A percentile compares a stretch with the other conserved stretches of the same genome.
These are phyloP conservation scores for Luperina testacea DNA, from an alignment of 2,888 invertebrate genomes.

Conservation along the genomic window DNA sequence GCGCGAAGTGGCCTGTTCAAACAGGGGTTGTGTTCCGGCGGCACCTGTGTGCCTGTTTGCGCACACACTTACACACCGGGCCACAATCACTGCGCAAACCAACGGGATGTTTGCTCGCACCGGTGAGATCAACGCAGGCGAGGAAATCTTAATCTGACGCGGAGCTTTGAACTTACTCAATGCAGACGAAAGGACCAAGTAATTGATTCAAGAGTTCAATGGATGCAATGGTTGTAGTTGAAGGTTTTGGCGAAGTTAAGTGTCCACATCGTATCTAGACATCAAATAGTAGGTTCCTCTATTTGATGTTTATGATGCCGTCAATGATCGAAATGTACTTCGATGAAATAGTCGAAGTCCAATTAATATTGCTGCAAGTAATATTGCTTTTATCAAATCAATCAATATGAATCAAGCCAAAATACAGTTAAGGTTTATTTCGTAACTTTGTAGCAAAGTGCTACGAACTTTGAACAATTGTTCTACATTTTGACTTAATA, in stretches of 20 bases:
- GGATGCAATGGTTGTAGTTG: constrained; percentile 3
- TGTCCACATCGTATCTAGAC: not conserved
- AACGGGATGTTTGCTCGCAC: constrained; percentile 79
- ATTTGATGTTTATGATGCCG: too few species aligned
- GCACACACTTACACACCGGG: constrained; percentile 84
- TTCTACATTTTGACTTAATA: not conserved
- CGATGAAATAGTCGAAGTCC: not conserved
- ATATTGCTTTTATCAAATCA: not conserved
- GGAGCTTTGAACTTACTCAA: constrained; percentile 75
- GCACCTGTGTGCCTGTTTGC: constrained; percentile 83
- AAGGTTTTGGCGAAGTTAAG: not conserved
- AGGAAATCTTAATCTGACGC: constrained; percentile 85
- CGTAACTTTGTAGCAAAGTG: not conserved
- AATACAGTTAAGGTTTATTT: not conserved
- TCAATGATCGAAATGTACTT: not conserved
- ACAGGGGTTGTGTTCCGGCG: constrained; percentile 78
- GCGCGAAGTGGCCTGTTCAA: constrained; percentile 81
- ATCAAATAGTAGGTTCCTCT: too few species aligned
- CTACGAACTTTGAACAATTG: not conserved
- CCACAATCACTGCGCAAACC: constrained; percentile 85
- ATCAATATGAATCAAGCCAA: not conserved
- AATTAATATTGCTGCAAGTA: not conserved
- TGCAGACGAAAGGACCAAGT: constrained; percentile 61
- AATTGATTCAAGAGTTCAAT: constrained; percentile 64
- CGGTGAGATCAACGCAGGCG: constrained; percentile 78